Conservation (phyloP, 2,113 vertebrate species). For the Potamarius usumacintae region DNA sequence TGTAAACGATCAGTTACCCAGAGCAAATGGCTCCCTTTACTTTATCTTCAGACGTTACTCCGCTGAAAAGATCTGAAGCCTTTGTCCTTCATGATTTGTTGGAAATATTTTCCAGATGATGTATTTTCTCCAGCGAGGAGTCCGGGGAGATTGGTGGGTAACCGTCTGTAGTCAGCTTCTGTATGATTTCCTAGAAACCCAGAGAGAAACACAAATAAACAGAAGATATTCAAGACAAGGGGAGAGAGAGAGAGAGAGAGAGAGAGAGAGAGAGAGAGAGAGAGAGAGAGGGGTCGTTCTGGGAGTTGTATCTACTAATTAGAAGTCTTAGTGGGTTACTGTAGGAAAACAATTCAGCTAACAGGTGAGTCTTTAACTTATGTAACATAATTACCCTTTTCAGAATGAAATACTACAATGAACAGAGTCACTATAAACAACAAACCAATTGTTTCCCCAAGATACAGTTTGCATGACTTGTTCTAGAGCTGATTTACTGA, state of each 20-base stretch:
- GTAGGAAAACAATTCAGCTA: background rate
- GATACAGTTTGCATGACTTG: background rate
- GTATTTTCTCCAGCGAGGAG: background rate
- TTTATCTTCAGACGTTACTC: slow-evolving; percentile 15
- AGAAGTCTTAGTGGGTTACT: slow-evolving; percentile 12
- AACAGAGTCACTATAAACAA: background rate
- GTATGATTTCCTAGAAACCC: slow-evolving; percentile 27
- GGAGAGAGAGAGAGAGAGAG: background rate
- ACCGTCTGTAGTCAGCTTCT: background rate
- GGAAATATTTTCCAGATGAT: slow-evolving; percentile 3
- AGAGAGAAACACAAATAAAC: slow-evolving; percentile 20
- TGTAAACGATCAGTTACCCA: slow-evolving; percentile 1
- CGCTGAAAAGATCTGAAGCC: background rate
- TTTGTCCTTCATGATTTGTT: background rate
- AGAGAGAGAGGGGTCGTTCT: slow-evolving; percentile 1
- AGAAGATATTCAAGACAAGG: background rate
- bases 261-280: slow-evolving; percentile 13
- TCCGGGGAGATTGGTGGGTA: background rate
- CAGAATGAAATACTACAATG: background rate
- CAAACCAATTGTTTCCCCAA: background rate
- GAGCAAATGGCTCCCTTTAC: background rate
- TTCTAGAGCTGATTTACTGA: background rate
- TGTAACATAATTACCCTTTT: background rate
- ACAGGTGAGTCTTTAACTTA: background rate
- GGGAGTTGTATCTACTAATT: slow-evolving; percentile 20